A percentile compares a stretch with the other conserved stretches of the same genome.
Conservation (phyloP, 2,113 vertebrate genomes). For the Tenebrosternarchus preto region DNA sequence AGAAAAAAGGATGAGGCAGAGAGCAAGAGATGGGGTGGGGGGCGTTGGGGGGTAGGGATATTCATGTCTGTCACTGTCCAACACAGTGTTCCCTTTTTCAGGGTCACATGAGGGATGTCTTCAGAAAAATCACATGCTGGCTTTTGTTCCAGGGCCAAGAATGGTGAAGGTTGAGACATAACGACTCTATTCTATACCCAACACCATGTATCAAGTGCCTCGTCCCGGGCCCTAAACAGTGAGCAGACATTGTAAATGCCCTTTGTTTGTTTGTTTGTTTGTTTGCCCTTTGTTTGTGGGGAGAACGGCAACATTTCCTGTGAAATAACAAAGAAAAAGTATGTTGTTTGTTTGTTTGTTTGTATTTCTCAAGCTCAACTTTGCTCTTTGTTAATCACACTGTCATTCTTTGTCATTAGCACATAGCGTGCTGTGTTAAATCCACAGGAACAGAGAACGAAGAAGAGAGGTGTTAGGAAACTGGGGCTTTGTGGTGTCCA, state of each 20-base stretch:
- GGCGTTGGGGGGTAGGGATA: slow-evolving; percentile 14
- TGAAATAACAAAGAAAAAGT: neutral
- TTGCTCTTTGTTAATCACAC: slow-evolving; percentile 6
- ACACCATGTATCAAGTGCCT: slow-evolving; percentile 45
- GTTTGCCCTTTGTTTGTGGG: slow-evolving; percentile 52
- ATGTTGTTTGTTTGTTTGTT: too few species aligned
- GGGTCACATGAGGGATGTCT: slow-evolving; percentile 57
- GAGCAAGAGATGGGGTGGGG: neutral
- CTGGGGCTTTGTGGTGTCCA: slow-evolving; percentile 42
- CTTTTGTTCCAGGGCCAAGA: slow-evolving; percentile 55
- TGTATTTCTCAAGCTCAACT: neutral
- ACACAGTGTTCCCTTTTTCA: slow-evolving; percentile 57
- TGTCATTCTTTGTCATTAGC: slow-evolving; percentile 32
- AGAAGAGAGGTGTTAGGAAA: slow-evolving; percentile 46
- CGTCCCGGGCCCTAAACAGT: slow-evolving; percentile 44
- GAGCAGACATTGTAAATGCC: slow-evolving; percentile 44
- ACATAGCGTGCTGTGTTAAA: slow-evolving; percentile 12
- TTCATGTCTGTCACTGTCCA: slow-evolving; percentile 56
- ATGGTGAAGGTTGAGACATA: slow-evolving; percentile 50
- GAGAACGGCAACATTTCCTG: slow-evolving; percentile 34
- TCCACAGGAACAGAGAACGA: slow-evolving; percentile 11
- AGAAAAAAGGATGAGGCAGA: neutral
- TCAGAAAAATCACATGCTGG: slow-evolving; percentile 56
- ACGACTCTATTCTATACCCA: slow-evolving; percentile 54
- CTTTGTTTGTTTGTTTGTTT: slow-evolving; percentile 54